These are phyloP conservation scores for Hippopotamus amphibius DNA, from an alignment of 2,113 vertebrate species.

Conservation along the genomic window DNA sequence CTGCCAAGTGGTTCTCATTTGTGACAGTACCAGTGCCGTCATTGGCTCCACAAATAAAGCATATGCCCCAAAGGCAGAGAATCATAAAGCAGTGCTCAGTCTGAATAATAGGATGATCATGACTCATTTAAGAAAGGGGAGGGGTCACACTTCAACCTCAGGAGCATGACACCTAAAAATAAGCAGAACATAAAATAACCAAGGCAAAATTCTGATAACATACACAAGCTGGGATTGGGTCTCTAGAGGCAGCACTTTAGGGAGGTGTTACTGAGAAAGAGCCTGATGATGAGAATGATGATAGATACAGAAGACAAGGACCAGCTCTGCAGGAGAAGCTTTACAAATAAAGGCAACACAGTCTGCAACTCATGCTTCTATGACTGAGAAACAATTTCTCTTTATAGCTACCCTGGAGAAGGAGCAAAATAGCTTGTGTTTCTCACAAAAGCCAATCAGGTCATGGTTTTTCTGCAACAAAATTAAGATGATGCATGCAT, in stretches of 20 bases:
- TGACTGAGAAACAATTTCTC: neutral
- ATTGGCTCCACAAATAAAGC: conserved; percentile 40
- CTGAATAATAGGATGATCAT: neutral
- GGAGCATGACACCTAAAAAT: conserved; percentile 30
- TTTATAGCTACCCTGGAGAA: neutral
- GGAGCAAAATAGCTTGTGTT: neutral
- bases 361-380: neutral
- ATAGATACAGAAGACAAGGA: conserved; percentile 8
- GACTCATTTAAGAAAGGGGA: neutral
- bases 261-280: neutral
- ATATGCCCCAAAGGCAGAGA: conserved; percentile 15
- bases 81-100: neutral
- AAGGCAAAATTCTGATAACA: neutral
- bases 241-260: conserved; percentile 33
- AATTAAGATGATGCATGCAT: neutral
- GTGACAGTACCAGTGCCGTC: neutral
- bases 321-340: neutral
- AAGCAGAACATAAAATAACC: neutral
- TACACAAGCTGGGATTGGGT: neutral
- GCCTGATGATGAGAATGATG: neutral
- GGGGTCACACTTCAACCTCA: neutral
- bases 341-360: conserved; percentile 32
- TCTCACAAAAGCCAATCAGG: conserved; percentile 27
- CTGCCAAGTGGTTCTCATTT: neutral
- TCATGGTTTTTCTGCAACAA: conserved; percentile 32